These are phyloP conservation scores for Pararge aegeria DNA, from an alignment of 1,140 invertebrate genomes.

Conservation along the genomic window DNA sequence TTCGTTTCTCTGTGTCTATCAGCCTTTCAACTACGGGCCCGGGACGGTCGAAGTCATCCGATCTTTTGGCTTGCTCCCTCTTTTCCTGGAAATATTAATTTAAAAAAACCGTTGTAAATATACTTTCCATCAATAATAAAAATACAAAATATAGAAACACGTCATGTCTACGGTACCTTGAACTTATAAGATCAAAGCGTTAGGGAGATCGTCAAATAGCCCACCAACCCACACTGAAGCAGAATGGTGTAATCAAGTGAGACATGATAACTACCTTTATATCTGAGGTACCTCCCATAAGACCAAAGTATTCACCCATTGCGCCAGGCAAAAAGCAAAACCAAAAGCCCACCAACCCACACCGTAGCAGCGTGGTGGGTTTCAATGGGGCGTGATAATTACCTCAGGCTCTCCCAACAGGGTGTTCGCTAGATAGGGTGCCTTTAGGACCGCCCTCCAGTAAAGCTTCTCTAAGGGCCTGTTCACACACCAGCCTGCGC, in stretches of 20 bases:
- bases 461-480: slow-evolving; percentile 83
- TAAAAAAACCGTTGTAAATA: neutral
- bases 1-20: slow-evolving; percentile 12
- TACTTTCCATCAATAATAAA: neutral
- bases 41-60: neutral
- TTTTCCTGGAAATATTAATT: neutral
- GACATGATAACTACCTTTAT: no score
- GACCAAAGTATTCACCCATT: no score
- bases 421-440: slow-evolving; percentile 85
- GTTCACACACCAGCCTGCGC: slow-evolving; percentile 85
- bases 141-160: neutral
- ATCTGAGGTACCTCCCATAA: no score
- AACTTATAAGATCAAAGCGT: no score
- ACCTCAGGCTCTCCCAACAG: slow-evolving; percentile 80
- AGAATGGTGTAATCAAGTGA: no score
- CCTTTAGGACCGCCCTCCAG: slow-evolving; percentile 79
- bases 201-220: no score
- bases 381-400: slow-evolving; percentile 24
- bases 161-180: no score
- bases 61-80: slow-evolving; percentile 6
- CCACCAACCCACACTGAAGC: no score
- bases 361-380: no score
- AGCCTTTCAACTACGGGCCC: neutral
- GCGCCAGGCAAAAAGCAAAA: no score
- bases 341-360: no score